Evolutionary conservation across 64 coral and sea anemone species (phyloP), one percentile per base, ranked within the genome.

Genomic region (Trachythela sp.): DNA sequence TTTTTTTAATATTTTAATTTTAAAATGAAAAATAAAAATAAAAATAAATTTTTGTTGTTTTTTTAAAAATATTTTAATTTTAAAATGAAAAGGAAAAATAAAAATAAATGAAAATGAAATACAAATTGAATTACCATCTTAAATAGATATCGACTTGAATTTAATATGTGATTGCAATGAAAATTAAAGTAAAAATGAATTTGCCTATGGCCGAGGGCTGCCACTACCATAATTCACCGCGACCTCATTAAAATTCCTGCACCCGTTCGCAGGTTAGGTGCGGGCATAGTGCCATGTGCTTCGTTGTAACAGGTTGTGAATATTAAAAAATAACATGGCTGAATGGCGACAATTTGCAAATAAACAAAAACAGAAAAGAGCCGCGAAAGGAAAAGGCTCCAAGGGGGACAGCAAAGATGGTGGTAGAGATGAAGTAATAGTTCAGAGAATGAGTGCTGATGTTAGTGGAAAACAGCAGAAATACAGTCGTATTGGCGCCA

Each of bases 401-500:
- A 80, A 80, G 34, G 75, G 75, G 35, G 37, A 37, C 31, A 30
- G 9, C 4, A 80, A 80, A 39, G 75, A 80, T 13, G 75, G 8
- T 35, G 37, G 13, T 38, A 39, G 15, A 84, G 80, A 85, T 39
- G 80, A 90, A 35, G 84, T 84, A 40, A 83, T 90, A 30, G 89
- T 90, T 39, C 77, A 90, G 39, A 51, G 80, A 22, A 84, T 85
- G 80, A 90, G 39, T 48, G 48, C 86, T 4, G 86, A 92, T 39
- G 86, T 92, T 0, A 70, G 9, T 45, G 91, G 86, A 33, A 92
- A 92, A 60, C 72, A 87, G 15, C 91, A 92, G 38, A 92, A 92
- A 38, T 92, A 92, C 36, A 40, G 72, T 20, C 26, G 91, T 13
- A 88, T 88, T 54, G 91, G 91, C 54, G 24, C 85, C 8, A 33